These are phyloP conservation scores for Semnopithecus entellus DNA, from an alignment of 2,113 vertebrate species.

Conservation along the genomic window DNA sequence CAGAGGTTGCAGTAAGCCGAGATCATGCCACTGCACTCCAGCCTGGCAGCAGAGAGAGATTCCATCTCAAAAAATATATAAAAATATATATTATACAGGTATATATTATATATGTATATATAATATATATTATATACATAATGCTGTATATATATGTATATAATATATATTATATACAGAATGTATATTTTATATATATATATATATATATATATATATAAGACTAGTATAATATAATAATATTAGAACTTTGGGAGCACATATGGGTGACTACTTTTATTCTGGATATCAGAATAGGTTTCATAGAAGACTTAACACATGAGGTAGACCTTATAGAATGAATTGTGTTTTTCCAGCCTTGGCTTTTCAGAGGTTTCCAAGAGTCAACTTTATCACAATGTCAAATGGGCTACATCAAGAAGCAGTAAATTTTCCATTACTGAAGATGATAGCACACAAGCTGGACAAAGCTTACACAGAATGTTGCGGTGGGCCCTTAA, in stretches of 20 bases:
- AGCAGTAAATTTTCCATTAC: not conserved
- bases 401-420: not conserved
- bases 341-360: constrained; percentile 19
- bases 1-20: too few species aligned
- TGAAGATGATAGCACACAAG: not conserved
- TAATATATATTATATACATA: too few species aligned
- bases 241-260: not conserved
- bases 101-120: too few species aligned
- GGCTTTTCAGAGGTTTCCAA: not conserved
- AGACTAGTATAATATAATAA: not conserved
- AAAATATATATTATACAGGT: too few species aligned
- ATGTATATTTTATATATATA: too few species aligned
- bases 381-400: constrained; percentile 35
- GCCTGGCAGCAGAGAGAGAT: too few species aligned
- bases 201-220: too few species aligned
- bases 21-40: too few species aligned
- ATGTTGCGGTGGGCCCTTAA: not conserved
- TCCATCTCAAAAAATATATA: too few species aligned
- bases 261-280: not conserved
- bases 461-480: not conserved
- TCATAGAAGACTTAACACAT: not conserved
- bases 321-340: not conserved
- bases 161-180: too few species aligned
- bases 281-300: not conserved
- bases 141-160: too few species aligned